Evolutionary conservation across 2,113 vertebrate species (phyloP).

Genomic region (Felis chaus): DNA sequence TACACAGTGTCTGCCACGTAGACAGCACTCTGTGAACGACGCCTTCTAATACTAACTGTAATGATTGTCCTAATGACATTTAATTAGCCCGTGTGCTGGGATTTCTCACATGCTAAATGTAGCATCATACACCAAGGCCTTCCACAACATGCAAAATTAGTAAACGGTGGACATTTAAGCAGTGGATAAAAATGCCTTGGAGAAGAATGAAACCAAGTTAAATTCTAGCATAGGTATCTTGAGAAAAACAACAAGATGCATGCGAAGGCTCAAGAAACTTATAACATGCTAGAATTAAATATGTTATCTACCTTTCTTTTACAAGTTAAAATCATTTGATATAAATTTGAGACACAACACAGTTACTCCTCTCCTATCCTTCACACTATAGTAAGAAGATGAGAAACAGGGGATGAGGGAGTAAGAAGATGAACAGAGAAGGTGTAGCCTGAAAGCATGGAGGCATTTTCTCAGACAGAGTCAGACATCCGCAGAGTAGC

Average conservation of each 20-base stretch:
- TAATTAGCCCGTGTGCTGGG: slow-evolving; percentile 42
- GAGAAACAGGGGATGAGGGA: neutral
- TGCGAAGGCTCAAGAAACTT: neutral
- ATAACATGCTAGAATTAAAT: neutral
- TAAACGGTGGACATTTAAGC: neutral
- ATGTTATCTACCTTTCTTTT: neutral
- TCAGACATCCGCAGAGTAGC: neutral
- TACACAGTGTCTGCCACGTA: neutral
- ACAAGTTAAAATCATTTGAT: neutral
- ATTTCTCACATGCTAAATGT: neutral
- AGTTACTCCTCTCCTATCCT: neutral
- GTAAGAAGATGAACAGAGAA: neutral
- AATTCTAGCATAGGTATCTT: neutral
- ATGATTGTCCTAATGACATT: slow-evolving; percentile 15
- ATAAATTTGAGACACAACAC: neutral
- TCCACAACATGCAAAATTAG: slow-evolving; percentile 16
- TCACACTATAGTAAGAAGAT: neutral
- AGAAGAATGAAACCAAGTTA: slow-evolving; percentile 1
- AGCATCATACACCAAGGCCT: neutral
- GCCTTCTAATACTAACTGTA: slow-evolving; percentile 47
- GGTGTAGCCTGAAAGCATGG: neutral
- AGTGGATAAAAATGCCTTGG: neutral
- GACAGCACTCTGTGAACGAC: neutral
- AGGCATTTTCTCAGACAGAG: neutral
- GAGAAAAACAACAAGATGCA: neutral